Percentiles rank a stretch among this genome's conserved stretches.
Conservation (phyloP, 2,888 invertebrate genomes). For the Gastrophysa polygoni region DNA sequence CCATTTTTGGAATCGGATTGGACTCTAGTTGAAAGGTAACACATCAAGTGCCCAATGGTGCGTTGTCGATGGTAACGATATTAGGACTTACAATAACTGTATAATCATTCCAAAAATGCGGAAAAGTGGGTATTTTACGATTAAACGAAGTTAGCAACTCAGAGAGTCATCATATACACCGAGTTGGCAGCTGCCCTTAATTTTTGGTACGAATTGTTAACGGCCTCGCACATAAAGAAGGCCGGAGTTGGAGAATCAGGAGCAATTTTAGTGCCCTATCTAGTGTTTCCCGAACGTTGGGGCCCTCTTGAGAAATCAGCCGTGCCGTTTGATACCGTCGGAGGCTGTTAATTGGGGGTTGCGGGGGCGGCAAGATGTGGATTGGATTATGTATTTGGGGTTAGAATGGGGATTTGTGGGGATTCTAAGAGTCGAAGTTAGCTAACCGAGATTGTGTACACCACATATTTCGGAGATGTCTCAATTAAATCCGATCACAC, state of each 20-base stretch:
- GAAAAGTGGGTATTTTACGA: too few species aligned
- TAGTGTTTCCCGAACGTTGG: conserved; percentile 18
- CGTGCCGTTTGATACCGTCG: conserved; percentile 31
- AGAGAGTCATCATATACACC: too few species aligned
- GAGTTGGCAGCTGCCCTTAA: neutral
- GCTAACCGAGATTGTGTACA: too few species aligned
- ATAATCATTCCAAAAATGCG: too few species aligned
- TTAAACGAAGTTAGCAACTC: too few species aligned
- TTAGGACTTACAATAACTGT: too few species aligned
- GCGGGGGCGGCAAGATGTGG: conserved; percentile 21
- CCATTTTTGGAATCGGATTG: too few species aligned
- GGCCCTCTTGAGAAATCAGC: conserved; percentile 35
- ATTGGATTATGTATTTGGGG: conserved; percentile 19
- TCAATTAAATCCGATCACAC: too few species aligned
- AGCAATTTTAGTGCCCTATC: conserved; percentile 17
- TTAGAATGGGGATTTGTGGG: neutral
- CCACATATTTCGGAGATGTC: too few species aligned
- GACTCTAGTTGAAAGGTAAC: too few species aligned
- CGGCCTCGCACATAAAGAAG: conserved; percentile 20
- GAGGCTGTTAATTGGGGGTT: conserved; percentile 31
- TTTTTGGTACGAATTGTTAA: conserved; percentile 14
- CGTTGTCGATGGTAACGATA: too few species aligned
- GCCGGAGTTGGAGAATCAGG: conserved; percentile 21
- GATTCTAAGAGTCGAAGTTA: neutral
- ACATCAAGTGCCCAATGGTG: too few species aligned